Evolutionary conservation across 2,797 vertebrate species (phyloP).

Genomic region (Gallinago solitaria): DNA sequence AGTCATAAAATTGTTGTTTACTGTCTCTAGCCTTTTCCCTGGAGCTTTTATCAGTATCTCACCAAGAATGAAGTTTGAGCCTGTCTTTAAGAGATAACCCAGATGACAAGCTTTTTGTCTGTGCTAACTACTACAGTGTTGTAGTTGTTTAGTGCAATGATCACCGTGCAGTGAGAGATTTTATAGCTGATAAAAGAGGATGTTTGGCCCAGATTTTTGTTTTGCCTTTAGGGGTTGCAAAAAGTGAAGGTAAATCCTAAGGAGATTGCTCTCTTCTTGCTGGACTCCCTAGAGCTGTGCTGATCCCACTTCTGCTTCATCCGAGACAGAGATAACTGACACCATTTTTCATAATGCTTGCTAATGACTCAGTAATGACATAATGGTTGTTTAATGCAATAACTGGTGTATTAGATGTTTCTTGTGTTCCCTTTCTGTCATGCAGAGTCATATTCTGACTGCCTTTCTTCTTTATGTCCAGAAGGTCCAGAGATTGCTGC

Average conservation of each 20-base stretch:
- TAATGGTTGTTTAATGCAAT: not conserved
- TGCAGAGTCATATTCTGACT: not conserved
- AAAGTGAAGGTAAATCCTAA: not conserved
- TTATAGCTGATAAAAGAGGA: not conserved
- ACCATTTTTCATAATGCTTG: rapidly evolving
- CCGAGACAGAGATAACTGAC: not conserved
- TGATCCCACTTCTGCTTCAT: not conserved
- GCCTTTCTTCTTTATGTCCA: not conserved
- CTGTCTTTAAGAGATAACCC: not conserved
- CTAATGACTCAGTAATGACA: not conserved
- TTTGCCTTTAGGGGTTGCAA: not conserved
- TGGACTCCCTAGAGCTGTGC: not conserved
- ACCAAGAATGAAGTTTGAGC: not conserved
- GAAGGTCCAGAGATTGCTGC: not conserved
- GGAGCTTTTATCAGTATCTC: constrained; percentile 3
- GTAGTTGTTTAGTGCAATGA: not conserved
- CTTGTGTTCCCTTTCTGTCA: not conserved
- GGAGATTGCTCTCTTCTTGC: not conserved
- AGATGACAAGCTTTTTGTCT: not conserved
- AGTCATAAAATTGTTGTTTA: constrained; percentile 60
- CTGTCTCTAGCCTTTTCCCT: not conserved
- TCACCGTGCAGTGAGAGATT: not conserved
- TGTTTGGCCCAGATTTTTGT: not conserved
- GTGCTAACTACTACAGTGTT: not conserved
- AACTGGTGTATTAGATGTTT: not conserved